phyloP scores from a whole-genome alignment of 1,140 invertebrate genomes.

The Solenopsis invicta region DNA sequence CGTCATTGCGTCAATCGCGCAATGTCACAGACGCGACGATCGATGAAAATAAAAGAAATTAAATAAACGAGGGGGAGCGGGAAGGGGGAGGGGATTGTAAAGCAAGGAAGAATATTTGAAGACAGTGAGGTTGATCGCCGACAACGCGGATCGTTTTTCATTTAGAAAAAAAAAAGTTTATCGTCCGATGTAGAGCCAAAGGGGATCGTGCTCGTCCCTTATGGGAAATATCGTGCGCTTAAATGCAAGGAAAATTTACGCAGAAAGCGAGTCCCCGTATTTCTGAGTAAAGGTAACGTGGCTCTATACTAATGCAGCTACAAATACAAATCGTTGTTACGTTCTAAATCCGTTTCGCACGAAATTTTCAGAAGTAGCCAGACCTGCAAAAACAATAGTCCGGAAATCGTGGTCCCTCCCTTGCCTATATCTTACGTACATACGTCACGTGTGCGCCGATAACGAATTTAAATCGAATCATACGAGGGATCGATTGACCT shows the following conservation, averaged over 20 bases:
- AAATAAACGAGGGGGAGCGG: background rate
- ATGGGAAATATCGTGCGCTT: constrained; percentile 17
- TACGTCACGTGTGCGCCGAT: background rate
- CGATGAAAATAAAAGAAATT: constrained; percentile 56
- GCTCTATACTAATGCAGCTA: background rate
- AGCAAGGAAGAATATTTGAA: constrained; percentile 38
- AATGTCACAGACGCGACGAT: constrained; percentile 43
- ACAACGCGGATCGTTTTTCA: constrained; percentile 20
- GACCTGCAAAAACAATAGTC: background rate
- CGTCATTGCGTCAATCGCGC: constrained; percentile 45
- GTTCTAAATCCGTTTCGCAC: background rate
- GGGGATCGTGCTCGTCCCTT: constrained; percentile 29
- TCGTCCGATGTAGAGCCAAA: constrained; percentile 14
- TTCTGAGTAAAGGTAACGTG: background rate
- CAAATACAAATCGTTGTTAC: background rate
- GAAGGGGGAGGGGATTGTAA: background rate
- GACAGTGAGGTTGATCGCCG: constrained; percentile 42
- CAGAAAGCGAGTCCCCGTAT: constrained; percentile 18
- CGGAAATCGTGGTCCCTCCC: background rate
- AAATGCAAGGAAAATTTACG: constrained; percentile 48
- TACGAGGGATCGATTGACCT: background rate
- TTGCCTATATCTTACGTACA: background rate
- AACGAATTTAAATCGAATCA: constrained; percentile 29
- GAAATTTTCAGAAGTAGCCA: background rate
- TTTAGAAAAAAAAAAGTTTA: constrained; percentile 55